Evolutionary conservation across 2,797 vertebrate genomes (phyloP).

Genomic region (Rhynchonycteris naso): DNA sequence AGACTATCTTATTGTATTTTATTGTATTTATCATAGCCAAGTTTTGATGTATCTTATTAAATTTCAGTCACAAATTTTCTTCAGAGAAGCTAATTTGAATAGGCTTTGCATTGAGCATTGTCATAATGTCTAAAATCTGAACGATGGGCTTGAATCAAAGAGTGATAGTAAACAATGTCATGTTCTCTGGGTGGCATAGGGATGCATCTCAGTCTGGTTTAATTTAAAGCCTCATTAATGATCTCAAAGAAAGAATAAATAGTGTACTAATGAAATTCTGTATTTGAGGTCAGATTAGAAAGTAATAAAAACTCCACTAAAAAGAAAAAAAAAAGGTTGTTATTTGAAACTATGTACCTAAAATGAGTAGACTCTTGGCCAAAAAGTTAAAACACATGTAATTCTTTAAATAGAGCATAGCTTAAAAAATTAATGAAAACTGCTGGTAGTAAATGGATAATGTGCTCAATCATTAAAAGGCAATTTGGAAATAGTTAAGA

Average conservation of each 20-base stretch:
- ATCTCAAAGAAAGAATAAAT: conserved; percentile 63
- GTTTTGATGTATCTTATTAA: conserved; percentile 59
- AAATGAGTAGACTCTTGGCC: conserved; percentile 39
- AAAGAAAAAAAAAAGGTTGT: neutral
- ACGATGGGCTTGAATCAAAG: neutral
- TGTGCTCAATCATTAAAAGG: conserved; percentile 3
- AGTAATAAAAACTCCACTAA: conserved; percentile 39
- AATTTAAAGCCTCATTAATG: conserved; percentile 66
- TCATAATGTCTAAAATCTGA: conserved; percentile 64
- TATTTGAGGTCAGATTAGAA: conserved; percentile 61
- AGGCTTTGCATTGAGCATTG: neutral
- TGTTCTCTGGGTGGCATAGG: conserved; percentile 55
- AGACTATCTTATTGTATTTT: conserved; percentile 22
- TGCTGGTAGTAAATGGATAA: neutral
- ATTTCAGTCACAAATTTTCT: conserved; percentile 57
- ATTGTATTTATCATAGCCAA: conserved; percentile 24
- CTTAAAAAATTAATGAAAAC: conserved; percentile 30
- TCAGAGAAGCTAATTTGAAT: conserved; percentile 56
- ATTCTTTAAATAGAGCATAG: neutral
- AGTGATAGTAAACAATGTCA: conserved; percentile 56
- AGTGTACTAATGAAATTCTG: conserved; percentile 71
- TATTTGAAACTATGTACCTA: conserved; percentile 3
- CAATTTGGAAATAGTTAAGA: neutral
- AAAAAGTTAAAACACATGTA: conserved; percentile 45
- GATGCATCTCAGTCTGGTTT: conserved; percentile 62